These are phyloP conservation scores for Seriola quinqueradiata DNA, from an alignment of 2,113 vertebrate genomes.

Conservation along the genomic window DNA sequence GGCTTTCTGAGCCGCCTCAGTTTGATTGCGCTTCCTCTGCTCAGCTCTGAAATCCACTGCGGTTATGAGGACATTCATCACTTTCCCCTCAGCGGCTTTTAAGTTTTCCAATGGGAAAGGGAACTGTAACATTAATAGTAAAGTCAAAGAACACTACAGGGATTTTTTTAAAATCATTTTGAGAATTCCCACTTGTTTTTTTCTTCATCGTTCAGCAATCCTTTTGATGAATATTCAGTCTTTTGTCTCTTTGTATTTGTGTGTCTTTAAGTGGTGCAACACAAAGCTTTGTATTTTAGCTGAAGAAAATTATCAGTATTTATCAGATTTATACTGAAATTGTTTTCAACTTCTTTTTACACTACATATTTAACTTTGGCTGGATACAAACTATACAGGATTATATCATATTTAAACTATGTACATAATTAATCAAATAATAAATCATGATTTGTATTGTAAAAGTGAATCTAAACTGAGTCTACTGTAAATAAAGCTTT, in stretches of 20 bases:
- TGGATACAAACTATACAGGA: no score
- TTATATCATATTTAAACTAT: no score
- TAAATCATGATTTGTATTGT: no score
- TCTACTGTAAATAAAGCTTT: no score
- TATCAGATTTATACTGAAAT: no score
- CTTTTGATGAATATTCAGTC: background rate
- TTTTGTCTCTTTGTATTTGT: background rate
- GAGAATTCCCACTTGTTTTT: background rate
- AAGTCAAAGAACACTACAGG: conserved; percentile 37
- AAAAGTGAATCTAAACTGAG: no score
- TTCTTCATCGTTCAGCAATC: background rate
- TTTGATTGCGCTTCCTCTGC: conserved; percentile 71
- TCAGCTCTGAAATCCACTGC: conserved; percentile 54
- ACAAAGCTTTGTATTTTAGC: background rate
- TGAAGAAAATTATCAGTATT: no score
- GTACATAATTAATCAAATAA: background rate
- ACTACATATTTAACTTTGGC: no score
- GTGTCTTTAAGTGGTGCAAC: background rate
- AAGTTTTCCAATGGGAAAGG: conserved; percentile 39
- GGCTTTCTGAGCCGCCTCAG: conserved; percentile 37
- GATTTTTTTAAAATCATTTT: background rate
- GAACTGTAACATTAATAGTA: conserved; percentile 12
- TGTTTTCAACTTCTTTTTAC: no score
- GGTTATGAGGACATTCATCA: conserved; percentile 70
- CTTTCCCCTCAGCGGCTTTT: conserved; percentile 44